Conservation (phyloP, 2,113 vertebrate genomes). For the Oncorhynchus nerka region DNA sequence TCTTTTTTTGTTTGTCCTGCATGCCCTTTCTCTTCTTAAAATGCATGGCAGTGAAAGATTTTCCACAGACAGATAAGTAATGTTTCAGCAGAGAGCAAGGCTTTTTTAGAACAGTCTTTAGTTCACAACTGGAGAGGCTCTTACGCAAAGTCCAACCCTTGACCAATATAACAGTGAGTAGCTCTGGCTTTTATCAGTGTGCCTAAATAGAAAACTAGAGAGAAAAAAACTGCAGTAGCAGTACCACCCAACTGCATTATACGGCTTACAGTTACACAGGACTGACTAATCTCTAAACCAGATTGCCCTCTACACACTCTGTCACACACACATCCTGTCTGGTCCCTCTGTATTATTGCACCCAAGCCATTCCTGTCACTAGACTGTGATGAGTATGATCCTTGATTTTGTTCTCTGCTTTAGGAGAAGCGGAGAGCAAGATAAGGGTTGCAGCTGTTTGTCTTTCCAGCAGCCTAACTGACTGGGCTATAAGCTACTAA, state of each 20-base stretch:
- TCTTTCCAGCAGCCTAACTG: neutral
- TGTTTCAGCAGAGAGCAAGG: neutral
- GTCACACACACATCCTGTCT: neutral
- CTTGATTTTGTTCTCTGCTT: neutral
- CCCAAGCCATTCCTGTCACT: neutral
- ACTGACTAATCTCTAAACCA: slow-evolving; percentile 10
- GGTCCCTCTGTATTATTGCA: neutral
- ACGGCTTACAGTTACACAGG: neutral
- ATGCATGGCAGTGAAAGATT: neutral
- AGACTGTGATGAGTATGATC: neutral
- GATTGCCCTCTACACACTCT: neutral
- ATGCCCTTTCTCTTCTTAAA: neutral
- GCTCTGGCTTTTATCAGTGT: slow-evolving; percentile 2
- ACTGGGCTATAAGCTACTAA: neutral
- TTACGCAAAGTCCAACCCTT: neutral
- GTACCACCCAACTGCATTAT: neutral
- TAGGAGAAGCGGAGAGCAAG: neutral
- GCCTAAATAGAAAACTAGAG: slow-evolving; percentile 7
- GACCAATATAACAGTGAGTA: neutral
- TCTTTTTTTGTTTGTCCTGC: neutral
- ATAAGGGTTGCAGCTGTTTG: neutral
- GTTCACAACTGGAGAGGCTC: neutral
- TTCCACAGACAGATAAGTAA: neutral
- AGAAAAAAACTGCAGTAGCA: slow-evolving; percentile 4
- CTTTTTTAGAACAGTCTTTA: neutral